A percentile compares a stretch with the other conserved stretches of the same genome.
phyloP scores from a whole-genome alignment of 2,113 vertebrate species.

The Pangasianodon hypophthalmus region DNA sequence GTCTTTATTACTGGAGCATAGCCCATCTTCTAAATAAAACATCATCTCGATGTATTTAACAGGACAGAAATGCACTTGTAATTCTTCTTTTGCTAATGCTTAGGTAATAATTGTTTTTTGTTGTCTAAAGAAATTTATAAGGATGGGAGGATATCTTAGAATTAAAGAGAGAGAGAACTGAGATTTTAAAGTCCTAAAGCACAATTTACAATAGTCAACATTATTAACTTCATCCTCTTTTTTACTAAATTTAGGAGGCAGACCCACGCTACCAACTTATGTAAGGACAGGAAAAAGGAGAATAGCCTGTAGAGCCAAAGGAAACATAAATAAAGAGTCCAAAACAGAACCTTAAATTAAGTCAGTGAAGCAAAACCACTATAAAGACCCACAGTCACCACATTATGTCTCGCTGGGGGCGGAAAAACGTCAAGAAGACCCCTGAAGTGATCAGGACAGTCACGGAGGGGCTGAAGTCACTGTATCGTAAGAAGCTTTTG shows the following conservation, averaged over 20 bases:
- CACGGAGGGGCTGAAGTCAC: slow-evolving; percentile 83
- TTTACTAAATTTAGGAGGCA: slow-evolving; percentile 27
- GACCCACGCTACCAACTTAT: slow-evolving; percentile 56
- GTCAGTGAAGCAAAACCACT: slow-evolving; percentile 31
- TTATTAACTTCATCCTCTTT: not conserved
- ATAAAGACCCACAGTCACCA: slow-evolving; percentile 27
- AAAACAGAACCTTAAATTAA: slow-evolving; percentile 45
- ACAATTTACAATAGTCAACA: not conserved
- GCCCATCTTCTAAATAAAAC: not conserved
- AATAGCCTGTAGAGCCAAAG: slow-evolving; percentile 58
- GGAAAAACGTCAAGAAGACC: slow-evolving; percentile 77
- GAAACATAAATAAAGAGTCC: slow-evolving; percentile 53
- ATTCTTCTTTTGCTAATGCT: not conserved
- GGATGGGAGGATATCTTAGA: not conserved
- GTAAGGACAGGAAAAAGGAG: slow-evolving; percentile 70
- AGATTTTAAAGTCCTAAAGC: not conserved
- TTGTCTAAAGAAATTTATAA: not conserved
- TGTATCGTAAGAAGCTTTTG: slow-evolving; percentile 85
- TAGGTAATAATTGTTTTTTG: not conserved
- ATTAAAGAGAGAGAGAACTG: not conserved
- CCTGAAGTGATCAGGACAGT: slow-evolving; percentile 88
- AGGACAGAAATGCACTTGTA: slow-evolving; percentile 17
- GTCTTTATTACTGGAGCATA: not conserved
- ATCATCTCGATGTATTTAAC: not conserved
- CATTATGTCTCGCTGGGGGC: slow-evolving; percentile 89